Base-by-base conservation (phyloP, 2,888 invertebrate genomes). In the Deilephila porcellus region DNA sequence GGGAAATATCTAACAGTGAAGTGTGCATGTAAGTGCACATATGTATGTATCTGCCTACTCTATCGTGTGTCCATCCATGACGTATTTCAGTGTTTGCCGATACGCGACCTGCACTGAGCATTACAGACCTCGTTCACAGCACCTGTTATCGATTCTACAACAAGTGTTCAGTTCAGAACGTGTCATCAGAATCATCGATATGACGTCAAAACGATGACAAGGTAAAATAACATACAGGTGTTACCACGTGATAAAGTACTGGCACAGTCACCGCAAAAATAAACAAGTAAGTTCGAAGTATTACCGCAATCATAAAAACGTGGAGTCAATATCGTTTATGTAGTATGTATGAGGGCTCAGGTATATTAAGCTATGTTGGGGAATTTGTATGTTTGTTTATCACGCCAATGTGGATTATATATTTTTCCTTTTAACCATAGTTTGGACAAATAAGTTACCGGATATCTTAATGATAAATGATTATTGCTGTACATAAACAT, bases 191-290 rank as follows among this genome's bases (percentile, higher is more conserved):
- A 17, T 62, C 32, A 29, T 17, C 17, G 4, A 62, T 63, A 63
- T 63, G 63, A 63, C 63, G 63, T 34, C 17, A n/a, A n/a, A 63
- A 34, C 37, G 34, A n/a, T 63, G 37, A 37, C 63, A 32, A n/a
- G 8, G 6, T 63, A 7, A 7, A 17, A 4, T n/a, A 56, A 63
- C n/a, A n/a, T n/a, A 34, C 34, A 32, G 32, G 34, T 34, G 19
- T 2, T 7, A 63, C 19, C n/a, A 62, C 62, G 62, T 63, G 34
- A 63, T 19, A 3, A n/a, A 34, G 37, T 19, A n/a, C 56, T 56
- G 19, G 56, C 25, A 25, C 53, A 37, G n/a, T 63, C 62, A 62
- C 19, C 63, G 63, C 8, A 63, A 63, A 62, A 63, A 62, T 29
- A 63, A 34, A 34, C 19, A 8, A 7, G 3, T 7, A n/a, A n/a